phyloP scores from a whole-genome alignment of 2,888 invertebrate species.

The Agrotis clavis region DNA sequence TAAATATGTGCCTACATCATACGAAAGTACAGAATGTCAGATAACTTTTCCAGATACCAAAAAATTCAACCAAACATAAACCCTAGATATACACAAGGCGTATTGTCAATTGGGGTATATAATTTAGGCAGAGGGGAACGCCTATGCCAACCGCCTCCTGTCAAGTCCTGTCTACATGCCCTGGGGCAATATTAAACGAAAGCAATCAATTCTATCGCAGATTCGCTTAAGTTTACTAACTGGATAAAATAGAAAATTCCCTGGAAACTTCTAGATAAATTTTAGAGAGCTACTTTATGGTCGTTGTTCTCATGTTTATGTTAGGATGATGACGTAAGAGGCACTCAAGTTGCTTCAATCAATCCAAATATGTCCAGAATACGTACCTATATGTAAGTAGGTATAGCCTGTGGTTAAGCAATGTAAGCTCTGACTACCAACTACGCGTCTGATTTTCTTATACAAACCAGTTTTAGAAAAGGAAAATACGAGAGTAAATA shows the following conservation, averaged over 20 bases:
- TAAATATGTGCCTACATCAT: not conserved
- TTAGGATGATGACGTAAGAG: conserved; percentile 19
- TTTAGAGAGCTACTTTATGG: conserved; percentile 4
- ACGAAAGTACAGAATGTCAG: not conserved
- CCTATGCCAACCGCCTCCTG: conserved; percentile 17
- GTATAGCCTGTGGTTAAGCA: not conserved
- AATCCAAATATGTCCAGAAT: conserved; percentile 8
- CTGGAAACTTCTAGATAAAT: conserved; percentile 11
- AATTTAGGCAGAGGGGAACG: conserved; percentile 26
- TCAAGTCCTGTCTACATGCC: conserved; percentile 16
- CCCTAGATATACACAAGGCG: not conserved
- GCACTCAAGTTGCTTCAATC: conserved; percentile 3
- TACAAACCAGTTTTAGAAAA: conserved; percentile 38
- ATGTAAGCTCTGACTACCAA: not conserved
- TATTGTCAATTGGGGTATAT: conserved; percentile 7
- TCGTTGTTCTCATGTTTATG: conserved; percentile 15
- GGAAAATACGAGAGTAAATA: conserved; percentile 24
- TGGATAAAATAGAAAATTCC: conserved; percentile 4
- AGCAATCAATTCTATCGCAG: conserved; percentile 27
- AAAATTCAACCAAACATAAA: not conserved
- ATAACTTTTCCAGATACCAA: not conserved
- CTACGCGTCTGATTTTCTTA: conserved; percentile 8
- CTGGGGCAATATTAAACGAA: conserved; percentile 24
- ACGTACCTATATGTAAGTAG: not conserved
- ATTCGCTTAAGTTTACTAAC: conserved; percentile 12